Conservation (phyloP, 1,140 invertebrate genomes). For the Ptiloglossa arizonensis region DNA sequence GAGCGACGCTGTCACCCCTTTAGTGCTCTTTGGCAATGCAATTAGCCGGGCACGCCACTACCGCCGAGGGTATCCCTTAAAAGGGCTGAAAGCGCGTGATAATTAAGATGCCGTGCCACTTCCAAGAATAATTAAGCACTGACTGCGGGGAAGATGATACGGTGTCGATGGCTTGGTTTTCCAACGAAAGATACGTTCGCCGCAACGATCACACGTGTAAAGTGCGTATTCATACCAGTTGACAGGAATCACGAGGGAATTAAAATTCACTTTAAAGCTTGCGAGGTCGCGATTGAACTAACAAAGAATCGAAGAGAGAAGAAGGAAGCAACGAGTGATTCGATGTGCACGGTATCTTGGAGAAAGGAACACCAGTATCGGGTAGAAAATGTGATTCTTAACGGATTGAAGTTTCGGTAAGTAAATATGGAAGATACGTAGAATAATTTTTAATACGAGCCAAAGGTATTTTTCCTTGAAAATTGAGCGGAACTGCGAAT, state of each 20-base stretch:
- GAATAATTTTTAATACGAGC: too few species aligned
- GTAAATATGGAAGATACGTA: too few species aligned
- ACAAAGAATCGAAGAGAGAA: neutral
- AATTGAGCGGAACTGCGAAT: too few species aligned
- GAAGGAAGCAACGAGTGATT: neutral
- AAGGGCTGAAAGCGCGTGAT: slow-evolving; percentile 50
- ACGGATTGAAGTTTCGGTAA: too few species aligned
- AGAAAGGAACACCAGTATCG: neutral
- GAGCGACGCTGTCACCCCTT: slow-evolving; percentile 15
- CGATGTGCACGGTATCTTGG: neutral
- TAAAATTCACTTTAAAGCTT: neutral
- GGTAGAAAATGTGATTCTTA: too few species aligned
- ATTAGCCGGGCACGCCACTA: slow-evolving; percentile 53
- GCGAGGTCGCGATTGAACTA: neutral
- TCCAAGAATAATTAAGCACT: slow-evolving; percentile 54
- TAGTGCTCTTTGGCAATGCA: slow-evolving; percentile 48
- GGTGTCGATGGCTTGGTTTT: slow-evolving; percentile 11
- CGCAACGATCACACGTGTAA: neutral
- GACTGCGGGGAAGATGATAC: neutral
- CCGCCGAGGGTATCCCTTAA: slow-evolving; percentile 34
- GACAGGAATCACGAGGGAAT: neutral
- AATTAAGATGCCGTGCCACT: slow-evolving; percentile 54
- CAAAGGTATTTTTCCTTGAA: neutral
- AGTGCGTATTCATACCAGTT: neutral
- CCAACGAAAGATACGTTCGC: neutral